phyloP scores from a whole-genome alignment of 2,113 vertebrate species.

The Turdus rufiventris region DNA sequence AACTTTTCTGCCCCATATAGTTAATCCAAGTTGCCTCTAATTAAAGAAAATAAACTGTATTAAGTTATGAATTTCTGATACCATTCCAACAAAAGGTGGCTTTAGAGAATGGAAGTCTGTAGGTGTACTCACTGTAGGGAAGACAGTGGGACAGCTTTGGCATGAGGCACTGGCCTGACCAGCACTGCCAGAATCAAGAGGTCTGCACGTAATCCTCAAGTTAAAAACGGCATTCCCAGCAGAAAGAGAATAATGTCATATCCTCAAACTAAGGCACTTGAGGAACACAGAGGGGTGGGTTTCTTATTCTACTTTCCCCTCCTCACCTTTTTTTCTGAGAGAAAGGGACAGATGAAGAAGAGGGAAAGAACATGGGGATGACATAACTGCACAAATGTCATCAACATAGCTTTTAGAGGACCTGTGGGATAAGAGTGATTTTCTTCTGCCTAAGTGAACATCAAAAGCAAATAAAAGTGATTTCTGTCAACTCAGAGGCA shows the following conservation, averaged over 20 bases:
- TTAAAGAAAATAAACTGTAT: not conserved
- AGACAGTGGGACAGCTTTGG: not conserved
- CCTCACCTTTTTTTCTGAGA: not conserved
- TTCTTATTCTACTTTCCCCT: not conserved
- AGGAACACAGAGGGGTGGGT: not conserved
- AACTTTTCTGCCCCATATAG: not conserved
- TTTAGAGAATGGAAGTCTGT: not conserved
- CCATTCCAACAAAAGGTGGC: not conserved
- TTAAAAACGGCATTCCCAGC: not conserved
- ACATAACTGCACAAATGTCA: not conserved
- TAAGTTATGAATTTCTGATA: not conserved
- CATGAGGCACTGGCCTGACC: accelerated
- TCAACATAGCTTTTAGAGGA: not conserved
- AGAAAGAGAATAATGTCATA: not conserved
- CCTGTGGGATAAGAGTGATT: not conserved
- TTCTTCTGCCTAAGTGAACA: not conserved
- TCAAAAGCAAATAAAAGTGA: not conserved
- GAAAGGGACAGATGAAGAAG: not conserved
- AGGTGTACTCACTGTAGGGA: not conserved
- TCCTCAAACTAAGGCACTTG: not conserved
- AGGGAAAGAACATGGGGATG: not conserved
- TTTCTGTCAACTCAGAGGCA: not conserved
- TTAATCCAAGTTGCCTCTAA: not conserved
- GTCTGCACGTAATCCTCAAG: not conserved
- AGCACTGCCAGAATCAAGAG: not conserved